Percentiles rank a stretch among this genome's conserved stretches.
phyloP scores from a whole-genome alignment of 2,797 vertebrate genomes.

The Mormyrus proboscirostris region DNA sequence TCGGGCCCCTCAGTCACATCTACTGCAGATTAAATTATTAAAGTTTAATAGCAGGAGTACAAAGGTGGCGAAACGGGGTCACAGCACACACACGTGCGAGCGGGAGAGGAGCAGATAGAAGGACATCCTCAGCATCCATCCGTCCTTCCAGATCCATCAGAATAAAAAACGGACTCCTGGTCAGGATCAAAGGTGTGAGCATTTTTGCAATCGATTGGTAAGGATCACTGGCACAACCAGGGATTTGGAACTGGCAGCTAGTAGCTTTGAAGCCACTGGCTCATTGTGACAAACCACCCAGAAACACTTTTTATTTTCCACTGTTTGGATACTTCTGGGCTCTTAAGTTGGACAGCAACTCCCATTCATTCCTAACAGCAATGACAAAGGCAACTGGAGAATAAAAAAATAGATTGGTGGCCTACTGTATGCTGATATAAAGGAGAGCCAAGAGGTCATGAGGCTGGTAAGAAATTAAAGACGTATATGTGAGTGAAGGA shows the following conservation, averaged over 20 bases:
- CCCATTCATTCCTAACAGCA: background rate
- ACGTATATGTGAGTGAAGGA: background rate
- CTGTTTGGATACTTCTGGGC: background rate
- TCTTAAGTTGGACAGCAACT: background rate
- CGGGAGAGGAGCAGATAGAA: constrained; percentile 25
- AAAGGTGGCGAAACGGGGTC: constrained; percentile 27
- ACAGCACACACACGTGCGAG: background rate
- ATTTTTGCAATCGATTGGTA: background rate
- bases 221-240: background rate
- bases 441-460: background rate
- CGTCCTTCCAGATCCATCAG: background rate
- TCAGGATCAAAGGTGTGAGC: background rate
- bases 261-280: background rate
- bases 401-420: background rate
- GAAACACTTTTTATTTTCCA: background rate
- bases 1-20: constrained; percentile 26
- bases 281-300: background rate
- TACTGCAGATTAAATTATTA: constrained; percentile 41
- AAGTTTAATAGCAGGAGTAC: constrained; percentile 46
- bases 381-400: background rate
- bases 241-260: background rate
- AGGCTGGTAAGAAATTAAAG: background rate
- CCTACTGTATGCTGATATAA: background rate
- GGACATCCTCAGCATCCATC: constrained; percentile 24
- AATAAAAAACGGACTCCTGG: background rate